Conservation (phyloP, 1,140 invertebrate genomes). For the Drosophila littoralis region DNA sequence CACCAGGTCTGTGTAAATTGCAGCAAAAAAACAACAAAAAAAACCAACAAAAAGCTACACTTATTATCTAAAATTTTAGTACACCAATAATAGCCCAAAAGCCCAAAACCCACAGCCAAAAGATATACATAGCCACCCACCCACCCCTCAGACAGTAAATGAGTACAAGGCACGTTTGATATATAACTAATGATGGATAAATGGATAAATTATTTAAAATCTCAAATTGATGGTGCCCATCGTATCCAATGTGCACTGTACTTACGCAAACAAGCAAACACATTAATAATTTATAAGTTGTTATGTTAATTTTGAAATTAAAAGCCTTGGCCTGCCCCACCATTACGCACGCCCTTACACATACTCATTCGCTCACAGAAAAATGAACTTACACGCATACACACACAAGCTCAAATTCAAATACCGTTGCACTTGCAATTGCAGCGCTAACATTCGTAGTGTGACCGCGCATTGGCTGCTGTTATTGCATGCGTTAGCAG, state of each 20-base stretch:
- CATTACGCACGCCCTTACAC: slow-evolving; percentile 47
- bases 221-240: neutral
- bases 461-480: slow-evolving; percentile 8
- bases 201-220: neutral
- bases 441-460: neutral
- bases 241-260: slow-evolving; percentile 18
- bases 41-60: slow-evolving; percentile 28
- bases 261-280: slow-evolving; percentile 6
- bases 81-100: slow-evolving; percentile 6
- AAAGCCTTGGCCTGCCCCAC: slow-evolving; percentile 44
- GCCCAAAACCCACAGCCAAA: neutral
- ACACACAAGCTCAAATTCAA: neutral
- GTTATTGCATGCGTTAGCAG: slow-evolving; percentile 26
- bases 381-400: neutral
- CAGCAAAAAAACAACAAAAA: slow-evolving; percentile 62
- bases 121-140: neutral
- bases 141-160: neutral
- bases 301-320: slow-evolving; percentile 23
- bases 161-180: slow-evolving; percentile 10
- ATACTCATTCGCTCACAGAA: slow-evolving; percentile 40
- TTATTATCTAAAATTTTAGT: slow-evolving; percentile 44
- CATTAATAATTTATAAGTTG: slow-evolving; percentile 2
- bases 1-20: slow-evolving; percentile 84
- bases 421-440: neutral
- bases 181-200: neutral